Percentiles rank a stretch among this genome's conserved stretches.
phyloP scores from a whole-genome alignment of 2,888 invertebrate genomes.

The Dasysyrphus tricinctus region DNA sequence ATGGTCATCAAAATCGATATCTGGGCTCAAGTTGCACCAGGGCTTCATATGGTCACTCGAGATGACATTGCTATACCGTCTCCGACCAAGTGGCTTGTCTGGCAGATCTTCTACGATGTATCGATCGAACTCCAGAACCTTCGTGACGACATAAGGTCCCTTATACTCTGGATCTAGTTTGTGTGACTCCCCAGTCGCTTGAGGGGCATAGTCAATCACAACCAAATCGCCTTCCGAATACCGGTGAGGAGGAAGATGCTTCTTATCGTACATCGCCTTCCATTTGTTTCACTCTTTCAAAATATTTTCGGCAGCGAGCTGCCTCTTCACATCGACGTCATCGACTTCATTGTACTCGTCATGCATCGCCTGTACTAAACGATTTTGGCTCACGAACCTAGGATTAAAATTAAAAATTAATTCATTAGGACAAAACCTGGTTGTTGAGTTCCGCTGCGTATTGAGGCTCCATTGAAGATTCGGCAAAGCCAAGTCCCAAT shows the following conservation, averaged over 20 bases:
- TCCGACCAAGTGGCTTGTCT: slow-evolving; percentile 34
- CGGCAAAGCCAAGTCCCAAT: slow-evolving; percentile 66
- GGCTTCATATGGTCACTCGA: slow-evolving; percentile 63
- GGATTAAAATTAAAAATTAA: slow-evolving; percentile 72
- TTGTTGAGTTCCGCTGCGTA: slow-evolving; percentile 61
- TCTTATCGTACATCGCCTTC: slow-evolving; percentile 60
- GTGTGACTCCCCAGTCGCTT: slow-evolving; percentile 48
- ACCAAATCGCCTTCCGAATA: slow-evolving; percentile 52
- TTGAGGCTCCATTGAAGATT: slow-evolving; percentile 71
- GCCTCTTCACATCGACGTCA: not conserved
- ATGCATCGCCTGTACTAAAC: no score
- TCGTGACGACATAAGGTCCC: slow-evolving; percentile 58
- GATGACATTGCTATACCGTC: slow-evolving; percentile 54
- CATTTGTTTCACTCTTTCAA: slow-evolving; percentile 46
- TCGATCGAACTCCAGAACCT: slow-evolving; percentile 47
- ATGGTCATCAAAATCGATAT: slow-evolving; percentile 9
- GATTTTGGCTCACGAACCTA: no score
- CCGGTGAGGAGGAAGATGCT: slow-evolving; percentile 39
- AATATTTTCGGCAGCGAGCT: slow-evolving; percentile 42
- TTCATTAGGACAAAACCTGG: slow-evolving; percentile 59
- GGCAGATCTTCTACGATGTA: slow-evolving; percentile 61
- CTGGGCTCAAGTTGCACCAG: slow-evolving; percentile 46
- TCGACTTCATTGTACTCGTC: no score
- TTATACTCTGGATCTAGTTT: slow-evolving; percentile 58
- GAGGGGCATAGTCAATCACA: slow-evolving; percentile 33